These are phyloP conservation scores for Polylopha cassiicola DNA, from an alignment of 2,888 invertebrate genomes.

Conservation along the genomic window DNA sequence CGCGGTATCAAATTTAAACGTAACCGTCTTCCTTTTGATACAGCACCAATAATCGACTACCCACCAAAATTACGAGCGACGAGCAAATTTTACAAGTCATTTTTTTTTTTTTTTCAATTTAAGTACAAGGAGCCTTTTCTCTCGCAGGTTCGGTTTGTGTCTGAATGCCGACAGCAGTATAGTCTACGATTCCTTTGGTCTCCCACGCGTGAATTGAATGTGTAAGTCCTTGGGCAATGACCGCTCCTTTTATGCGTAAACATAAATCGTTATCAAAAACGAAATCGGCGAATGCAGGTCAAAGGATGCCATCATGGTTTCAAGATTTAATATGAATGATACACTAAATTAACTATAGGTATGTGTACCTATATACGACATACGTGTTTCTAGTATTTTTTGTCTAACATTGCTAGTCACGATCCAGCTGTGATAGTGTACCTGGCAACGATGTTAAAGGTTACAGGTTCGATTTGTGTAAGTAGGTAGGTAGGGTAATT, in stretches of 20 bases:
- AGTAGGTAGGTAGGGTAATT: too few species aligned
- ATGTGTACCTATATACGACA: too few species aligned
- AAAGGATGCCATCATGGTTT: conserved; percentile 11
- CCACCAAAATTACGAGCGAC: too few species aligned
- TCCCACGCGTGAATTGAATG: conserved; percentile 57
- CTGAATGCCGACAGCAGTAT: conserved; percentile 43
- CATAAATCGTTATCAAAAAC: conserved; percentile 31
- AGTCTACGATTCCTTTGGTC: conserved; percentile 46
- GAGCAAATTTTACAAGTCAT: conserved; percentile 4
- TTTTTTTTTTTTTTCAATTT: background rate
- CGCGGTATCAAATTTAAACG: too few species aligned
- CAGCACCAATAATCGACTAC: too few species aligned
- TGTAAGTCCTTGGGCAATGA: conserved; percentile 54
- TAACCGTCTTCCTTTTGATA: too few species aligned
- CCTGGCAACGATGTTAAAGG: too few species aligned
- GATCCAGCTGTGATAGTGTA: too few species aligned
- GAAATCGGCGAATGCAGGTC: conserved; percentile 30
- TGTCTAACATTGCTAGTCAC: too few species aligned
- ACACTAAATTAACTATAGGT: too few species aligned
- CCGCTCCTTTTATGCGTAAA: conserved; percentile 42
- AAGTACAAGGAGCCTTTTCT: conserved; percentile 31
- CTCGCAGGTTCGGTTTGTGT: conserved; percentile 40
- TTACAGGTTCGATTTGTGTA: too few species aligned
- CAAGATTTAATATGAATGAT: background rate
- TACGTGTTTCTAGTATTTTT: too few species aligned